Conservation (phyloP, 2,797 vertebrate species). For the Lacerta bilineata region DNA sequence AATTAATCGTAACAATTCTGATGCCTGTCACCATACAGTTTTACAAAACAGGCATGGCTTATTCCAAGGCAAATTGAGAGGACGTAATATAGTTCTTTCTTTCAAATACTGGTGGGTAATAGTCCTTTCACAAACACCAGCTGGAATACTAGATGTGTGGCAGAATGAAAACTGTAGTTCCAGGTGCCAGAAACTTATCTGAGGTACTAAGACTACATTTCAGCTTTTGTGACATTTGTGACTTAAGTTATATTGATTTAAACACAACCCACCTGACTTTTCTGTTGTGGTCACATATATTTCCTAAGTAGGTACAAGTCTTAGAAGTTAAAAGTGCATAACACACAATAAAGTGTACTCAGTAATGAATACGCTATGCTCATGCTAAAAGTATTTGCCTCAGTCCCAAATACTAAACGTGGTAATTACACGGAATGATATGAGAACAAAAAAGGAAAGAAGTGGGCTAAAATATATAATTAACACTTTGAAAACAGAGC, state of each 20-base stretch:
- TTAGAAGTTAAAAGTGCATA: conserved; percentile 69
- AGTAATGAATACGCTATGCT: conserved; percentile 75
- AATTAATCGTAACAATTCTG: conserved; percentile 27
- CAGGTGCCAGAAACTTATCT: conserved; percentile 66
- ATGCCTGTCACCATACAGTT: conserved; percentile 55
- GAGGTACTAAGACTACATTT: conserved; percentile 67
- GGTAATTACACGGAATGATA: conserved; percentile 79
- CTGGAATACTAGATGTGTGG: conserved; percentile 47
- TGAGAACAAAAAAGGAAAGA: conserved; percentile 79
- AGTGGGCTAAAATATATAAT: conserved; percentile 80
- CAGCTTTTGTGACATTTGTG: conserved; percentile 60
- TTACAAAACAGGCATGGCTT: conserved; percentile 31
- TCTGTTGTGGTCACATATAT: conserved; percentile 56
- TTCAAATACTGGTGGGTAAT: conserved; percentile 45
- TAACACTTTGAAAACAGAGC: conserved; percentile 76
- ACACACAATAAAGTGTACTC: conserved; percentile 63
- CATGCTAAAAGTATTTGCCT: conserved; percentile 79
- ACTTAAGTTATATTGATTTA: conserved; percentile 57
- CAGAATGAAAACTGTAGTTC: conserved; percentile 46
- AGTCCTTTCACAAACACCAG: conserved; percentile 53
- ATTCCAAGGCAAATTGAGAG: conserved; percentile 26
- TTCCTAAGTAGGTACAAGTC: conserved; percentile 71
- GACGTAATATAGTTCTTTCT: conserved; percentile 34
- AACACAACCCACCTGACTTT: conserved; percentile 59
- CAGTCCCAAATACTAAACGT: conserved; percentile 74